Evolutionary conservation across 2,797 vertebrate genomes (phyloP).

Genomic region (Pristis pectinata): DNA sequence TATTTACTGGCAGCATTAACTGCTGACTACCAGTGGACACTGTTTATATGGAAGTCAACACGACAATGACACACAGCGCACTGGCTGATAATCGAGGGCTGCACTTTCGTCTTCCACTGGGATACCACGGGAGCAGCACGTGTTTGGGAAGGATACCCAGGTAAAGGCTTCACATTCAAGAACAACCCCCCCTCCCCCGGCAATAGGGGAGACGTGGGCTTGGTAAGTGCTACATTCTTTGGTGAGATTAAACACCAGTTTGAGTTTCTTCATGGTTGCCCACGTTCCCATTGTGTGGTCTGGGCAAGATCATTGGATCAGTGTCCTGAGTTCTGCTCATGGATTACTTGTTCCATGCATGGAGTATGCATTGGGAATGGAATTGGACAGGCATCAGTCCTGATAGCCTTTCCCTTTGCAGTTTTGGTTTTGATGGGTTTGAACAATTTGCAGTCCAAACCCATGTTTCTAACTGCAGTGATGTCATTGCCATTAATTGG

Average conservation of each 20-base stretch:
- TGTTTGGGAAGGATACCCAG: not conserved
- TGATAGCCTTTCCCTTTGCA: not conserved
- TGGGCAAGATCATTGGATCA: not conserved
- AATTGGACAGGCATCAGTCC: not conserved
- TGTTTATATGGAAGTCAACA: not conserved
- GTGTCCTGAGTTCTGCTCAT: not conserved
- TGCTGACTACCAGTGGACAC: not conserved
- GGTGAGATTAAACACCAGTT: not conserved
- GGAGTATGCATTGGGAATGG: not conserved
- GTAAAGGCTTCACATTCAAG: not conserved
- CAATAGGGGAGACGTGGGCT: not conserved
- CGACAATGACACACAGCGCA: not conserved
- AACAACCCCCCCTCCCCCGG: not conserved
- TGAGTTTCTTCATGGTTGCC: not conserved
- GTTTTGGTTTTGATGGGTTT: too few species aligned
- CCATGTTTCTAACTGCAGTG: not conserved
- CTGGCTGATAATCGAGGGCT: not conserved
- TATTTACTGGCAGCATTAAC: not conserved
- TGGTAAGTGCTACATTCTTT: not conserved
- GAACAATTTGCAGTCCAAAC: not conserved
- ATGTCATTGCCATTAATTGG: not conserved
- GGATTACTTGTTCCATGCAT: not conserved
- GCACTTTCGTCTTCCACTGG: not conserved
- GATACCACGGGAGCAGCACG: not conserved
- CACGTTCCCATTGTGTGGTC: not conserved